Evolutionary conservation across 2,797 vertebrate genomes (phyloP).

Genomic region (Melanotaenia trifasciata): DNA sequence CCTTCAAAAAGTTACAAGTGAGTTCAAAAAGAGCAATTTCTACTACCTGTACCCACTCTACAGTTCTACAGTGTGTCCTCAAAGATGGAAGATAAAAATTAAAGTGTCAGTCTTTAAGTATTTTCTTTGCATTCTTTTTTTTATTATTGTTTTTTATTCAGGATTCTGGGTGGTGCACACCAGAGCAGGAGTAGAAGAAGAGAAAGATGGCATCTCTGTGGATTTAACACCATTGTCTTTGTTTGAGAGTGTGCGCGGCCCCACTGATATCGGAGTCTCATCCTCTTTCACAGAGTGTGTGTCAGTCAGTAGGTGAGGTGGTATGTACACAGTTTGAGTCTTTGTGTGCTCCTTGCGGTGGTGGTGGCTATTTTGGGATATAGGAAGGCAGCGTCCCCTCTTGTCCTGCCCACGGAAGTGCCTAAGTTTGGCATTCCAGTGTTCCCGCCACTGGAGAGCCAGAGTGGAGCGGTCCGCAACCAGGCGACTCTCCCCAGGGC

Average conservation of each 20-base stretch:
- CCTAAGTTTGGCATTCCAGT: conserved; percentile 89
- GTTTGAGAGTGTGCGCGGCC: conserved; percentile 14
- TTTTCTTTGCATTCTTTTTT: background rate
- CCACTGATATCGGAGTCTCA: conserved; percentile 14
- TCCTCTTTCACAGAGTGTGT: conserved; percentile 26
- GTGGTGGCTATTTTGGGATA: conserved; percentile 40
- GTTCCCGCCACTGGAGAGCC: conserved; percentile 91
- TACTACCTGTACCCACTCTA: background rate
- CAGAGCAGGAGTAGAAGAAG: conserved; percentile 9
- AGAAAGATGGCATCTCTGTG: conserved; percentile 13
- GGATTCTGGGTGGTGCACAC: conserved; percentile 58
- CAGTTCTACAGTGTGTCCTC: background rate
- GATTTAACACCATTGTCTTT: background rate
- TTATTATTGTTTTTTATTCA: conserved; percentile 25
- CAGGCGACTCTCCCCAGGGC: conserved; percentile 84
- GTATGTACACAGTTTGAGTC: conserved; percentile 70
- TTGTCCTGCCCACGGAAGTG: conserved; percentile 88
- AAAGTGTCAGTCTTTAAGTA: background rate
- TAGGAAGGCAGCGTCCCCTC: conserved; percentile 81
- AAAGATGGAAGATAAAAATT: background rate
- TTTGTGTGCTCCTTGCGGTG: conserved; percentile 21
- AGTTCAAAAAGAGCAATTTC: background rate
- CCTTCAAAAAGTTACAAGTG: conserved; percentile 1
- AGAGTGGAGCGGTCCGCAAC: conserved; percentile 88
- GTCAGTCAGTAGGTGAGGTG: conserved; percentile 77